phyloP scores from a whole-genome alignment of 2,797 vertebrate species.

The Gallirallus australis region DNA sequence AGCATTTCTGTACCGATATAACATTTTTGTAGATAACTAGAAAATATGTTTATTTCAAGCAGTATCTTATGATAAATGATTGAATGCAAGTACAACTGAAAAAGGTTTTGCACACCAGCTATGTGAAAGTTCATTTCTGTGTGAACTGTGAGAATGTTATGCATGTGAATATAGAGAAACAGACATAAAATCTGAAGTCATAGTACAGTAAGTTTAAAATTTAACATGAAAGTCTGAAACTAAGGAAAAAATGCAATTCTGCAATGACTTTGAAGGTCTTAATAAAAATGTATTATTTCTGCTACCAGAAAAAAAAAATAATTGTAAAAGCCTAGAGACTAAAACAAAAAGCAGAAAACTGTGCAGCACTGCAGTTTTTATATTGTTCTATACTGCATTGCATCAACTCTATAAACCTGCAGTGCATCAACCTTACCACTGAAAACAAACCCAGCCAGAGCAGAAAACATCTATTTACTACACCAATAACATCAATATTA shows the following conservation, averaged over 20 bases:
- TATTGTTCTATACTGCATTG: not conserved
- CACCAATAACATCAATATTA: not conserved
- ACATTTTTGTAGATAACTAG: not conserved
- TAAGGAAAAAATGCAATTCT: not conserved
- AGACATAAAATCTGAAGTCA: not conserved
- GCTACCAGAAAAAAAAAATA: conserved; percentile 29
- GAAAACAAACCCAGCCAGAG: not conserved
- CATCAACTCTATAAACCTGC: not conserved
- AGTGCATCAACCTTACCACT: not conserved
- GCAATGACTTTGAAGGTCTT: not conserved
- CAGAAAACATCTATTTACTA: not conserved
- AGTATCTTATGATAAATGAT: not conserved
- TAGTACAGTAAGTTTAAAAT: not conserved
- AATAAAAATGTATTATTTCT: not conserved
- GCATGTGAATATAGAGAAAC: not conserved
- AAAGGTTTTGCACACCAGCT: not conserved
- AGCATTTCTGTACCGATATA: not conserved
- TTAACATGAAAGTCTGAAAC: not conserved
- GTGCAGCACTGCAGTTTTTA: not conserved
- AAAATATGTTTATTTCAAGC: not conserved
- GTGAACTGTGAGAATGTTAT: not conserved
- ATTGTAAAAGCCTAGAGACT: not conserved
- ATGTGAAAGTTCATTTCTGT: not conserved
- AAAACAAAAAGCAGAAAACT: conserved; percentile 3
- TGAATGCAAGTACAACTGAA: not conserved